Conservation (phyloP, 2,113 vertebrate species). For the Burhinus oedicnemus region DNA sequence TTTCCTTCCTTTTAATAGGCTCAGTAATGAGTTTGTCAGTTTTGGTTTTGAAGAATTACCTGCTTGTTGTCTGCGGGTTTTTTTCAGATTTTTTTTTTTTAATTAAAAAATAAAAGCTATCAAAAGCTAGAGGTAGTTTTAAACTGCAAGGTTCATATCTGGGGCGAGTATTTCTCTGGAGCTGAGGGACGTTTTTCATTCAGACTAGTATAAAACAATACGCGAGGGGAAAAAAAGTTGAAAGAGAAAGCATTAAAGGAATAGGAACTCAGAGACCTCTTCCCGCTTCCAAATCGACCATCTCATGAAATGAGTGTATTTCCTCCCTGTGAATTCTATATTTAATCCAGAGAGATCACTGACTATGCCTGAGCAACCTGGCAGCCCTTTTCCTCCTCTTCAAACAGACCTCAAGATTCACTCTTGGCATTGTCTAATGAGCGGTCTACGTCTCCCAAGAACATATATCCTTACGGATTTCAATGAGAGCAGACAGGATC, state of each 20-base stretch:
- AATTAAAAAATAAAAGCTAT: conserved; percentile 38
- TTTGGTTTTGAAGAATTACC: conserved; percentile 47
- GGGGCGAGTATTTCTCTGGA: background rate
- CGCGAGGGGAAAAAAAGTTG: conserved; percentile 34
- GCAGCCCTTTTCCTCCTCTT: conserved; percentile 54
- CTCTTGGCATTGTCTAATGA: conserved; percentile 29
- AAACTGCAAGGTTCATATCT: conserved; percentile 40
- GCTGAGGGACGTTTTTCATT: conserved; percentile 33
- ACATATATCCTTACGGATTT: conserved; percentile 4
- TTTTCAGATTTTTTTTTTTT: background rate
- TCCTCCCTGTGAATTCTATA: conserved; percentile 50
- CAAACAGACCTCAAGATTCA: conserved; percentile 51
- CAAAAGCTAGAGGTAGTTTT: conserved; percentile 28
- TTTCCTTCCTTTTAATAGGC: background rate
- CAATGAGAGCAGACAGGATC: conserved; percentile 17
- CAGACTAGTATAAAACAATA: conserved; percentile 58
- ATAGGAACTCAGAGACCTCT: conserved; percentile 62
- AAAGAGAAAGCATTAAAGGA: conserved; percentile 66
- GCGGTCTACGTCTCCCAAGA: background rate
- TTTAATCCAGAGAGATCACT: conserved; percentile 57
- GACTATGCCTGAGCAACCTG: conserved; percentile 35
- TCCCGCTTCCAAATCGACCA: conserved; percentile 57
- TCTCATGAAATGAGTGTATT: conserved; percentile 52
- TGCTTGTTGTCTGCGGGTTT: background rate
- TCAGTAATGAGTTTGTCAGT: conserved; percentile 5